phyloP scores from a whole-genome alignment of 2,888 invertebrate genomes.

The Gymnosoma rotundatum region DNA sequence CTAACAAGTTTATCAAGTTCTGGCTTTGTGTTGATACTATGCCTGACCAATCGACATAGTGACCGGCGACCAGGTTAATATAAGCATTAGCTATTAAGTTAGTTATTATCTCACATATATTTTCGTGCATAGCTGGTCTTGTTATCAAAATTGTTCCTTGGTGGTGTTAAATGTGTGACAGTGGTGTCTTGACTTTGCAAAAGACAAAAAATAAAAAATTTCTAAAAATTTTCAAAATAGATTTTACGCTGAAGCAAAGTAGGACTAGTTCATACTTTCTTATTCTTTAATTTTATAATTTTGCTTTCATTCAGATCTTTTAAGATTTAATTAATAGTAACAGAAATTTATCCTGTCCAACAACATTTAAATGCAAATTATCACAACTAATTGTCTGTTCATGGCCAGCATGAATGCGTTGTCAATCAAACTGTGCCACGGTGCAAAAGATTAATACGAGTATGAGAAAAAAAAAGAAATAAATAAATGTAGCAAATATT shows the following conservation, averaged over 20 bases:
- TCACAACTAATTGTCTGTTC: background rate
- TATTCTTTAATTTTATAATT: too few species aligned
- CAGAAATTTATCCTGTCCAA: background rate
- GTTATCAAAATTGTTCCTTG: conserved; percentile 16
- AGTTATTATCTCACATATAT: conserved; percentile 12
- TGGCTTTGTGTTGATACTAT: conserved; percentile 30
- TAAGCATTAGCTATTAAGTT: conserved; percentile 44
- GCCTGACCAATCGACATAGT: conserved; percentile 45
- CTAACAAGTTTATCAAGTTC: conserved; percentile 67
- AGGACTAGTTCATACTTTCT: too few species aligned
- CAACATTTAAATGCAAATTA: conserved; percentile 21
- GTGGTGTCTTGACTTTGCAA: conserved; percentile 2
- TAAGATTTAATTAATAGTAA: too few species aligned
- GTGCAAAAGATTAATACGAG: conserved; percentile 5
- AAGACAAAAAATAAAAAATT: background rate
- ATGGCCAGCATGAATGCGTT: conserved; percentile 12
- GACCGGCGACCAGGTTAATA: conserved; percentile 65
- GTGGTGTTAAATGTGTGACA: conserved; percentile 3
- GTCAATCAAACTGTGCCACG: background rate
- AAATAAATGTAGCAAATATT: conserved; percentile 25
- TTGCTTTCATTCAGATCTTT: too few species aligned
- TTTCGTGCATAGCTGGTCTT: background rate
- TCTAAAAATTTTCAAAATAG: too few species aligned
- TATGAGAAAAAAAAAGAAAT: background rate
- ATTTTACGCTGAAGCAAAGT: too few species aligned